Evolutionary conservation across 2,797 vertebrate genomes (phyloP).

Genomic region (Vespertilio murinus): DNA sequence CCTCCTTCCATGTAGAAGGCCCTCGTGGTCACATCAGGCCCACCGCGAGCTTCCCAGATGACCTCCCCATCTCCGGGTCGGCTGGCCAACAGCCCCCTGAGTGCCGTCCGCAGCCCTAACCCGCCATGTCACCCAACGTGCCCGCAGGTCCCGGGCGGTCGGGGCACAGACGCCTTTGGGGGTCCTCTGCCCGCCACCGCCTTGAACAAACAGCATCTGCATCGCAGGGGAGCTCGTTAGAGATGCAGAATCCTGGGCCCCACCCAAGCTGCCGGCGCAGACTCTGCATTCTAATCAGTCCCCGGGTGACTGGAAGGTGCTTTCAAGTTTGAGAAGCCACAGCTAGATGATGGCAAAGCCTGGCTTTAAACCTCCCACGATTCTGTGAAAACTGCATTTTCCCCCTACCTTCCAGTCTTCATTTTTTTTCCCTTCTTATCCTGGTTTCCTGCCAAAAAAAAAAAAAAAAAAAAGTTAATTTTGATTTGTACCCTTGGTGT

Average conservation of each 20-base stretch:
- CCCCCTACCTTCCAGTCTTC: conserved; percentile 25
- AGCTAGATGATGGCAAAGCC: not conserved
- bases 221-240: not conserved
- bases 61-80: not conserved
- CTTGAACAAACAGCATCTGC: not conserved
- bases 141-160: not conserved
- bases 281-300: not conserved
- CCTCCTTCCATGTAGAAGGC: not conserved
- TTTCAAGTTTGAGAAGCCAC: not conserved
- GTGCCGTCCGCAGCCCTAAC: not conserved
- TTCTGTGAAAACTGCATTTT: not conserved
- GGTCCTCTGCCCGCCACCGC: not conserved
- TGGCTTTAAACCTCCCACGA: not conserved
- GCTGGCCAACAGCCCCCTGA: not conserved
- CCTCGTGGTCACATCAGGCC: not conserved
- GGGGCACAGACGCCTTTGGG: not conserved
- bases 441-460: conserved; percentile 1
- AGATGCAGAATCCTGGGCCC: not conserved
- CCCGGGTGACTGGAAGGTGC: not conserved
- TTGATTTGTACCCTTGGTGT: conserved; percentile 62
- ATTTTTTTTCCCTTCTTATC: conserved; percentile 63
- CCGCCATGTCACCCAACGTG: not conserved
- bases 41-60: not conserved
- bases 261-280: not conserved
- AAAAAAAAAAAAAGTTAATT: conserved; percentile 48